Percentiles rank a stretch among this genome's conserved stretches.
phyloP scores from a whole-genome alignment of 2,113 vertebrate species.

The Tautogolabrus adspersus region DNA sequence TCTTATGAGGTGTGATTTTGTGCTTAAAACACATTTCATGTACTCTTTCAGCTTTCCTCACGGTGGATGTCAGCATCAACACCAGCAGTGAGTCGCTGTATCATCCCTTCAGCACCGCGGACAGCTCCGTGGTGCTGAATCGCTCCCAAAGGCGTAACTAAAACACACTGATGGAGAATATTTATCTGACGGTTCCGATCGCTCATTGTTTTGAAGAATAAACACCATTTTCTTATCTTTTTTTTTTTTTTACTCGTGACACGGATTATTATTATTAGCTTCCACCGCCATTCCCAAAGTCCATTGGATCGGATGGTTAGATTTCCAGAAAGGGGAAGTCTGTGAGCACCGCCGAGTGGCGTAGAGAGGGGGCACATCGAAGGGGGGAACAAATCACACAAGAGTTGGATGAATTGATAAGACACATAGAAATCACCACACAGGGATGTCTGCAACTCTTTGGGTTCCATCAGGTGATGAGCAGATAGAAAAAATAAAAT shows the following conservation, averaged over 20 bases:
- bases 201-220: constrained; percentile 4
- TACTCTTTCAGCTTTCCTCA: not conserved
- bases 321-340: constrained; percentile 68
- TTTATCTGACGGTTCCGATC: not conserved
- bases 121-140: constrained; percentile 79
- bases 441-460: not conserved
- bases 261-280: constrained; percentile 18
- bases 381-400: not conserved
- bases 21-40: constrained; percentile 25
- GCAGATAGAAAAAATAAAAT: not conserved
- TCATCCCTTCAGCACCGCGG: constrained; percentile 18
- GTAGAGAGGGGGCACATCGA: constrained; percentile 74
- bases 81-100: constrained; percentile 4
- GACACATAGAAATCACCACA: not conserved
- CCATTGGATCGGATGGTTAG: constrained; percentile 42
- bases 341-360: constrained; percentile 85
- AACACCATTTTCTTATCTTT: not conserved
- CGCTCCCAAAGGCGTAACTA: constrained; percentile 4
- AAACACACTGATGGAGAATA: constrained; percentile 2
- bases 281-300: constrained; percentile 42
- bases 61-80: not conserved
- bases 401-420: constrained; percentile 22
- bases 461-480: not conserved
- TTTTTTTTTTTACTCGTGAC: not conserved
- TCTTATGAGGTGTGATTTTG: constrained; percentile 24